Conservation (phyloP, 2,888 invertebrate species). For the Sycophila texana region DNA sequence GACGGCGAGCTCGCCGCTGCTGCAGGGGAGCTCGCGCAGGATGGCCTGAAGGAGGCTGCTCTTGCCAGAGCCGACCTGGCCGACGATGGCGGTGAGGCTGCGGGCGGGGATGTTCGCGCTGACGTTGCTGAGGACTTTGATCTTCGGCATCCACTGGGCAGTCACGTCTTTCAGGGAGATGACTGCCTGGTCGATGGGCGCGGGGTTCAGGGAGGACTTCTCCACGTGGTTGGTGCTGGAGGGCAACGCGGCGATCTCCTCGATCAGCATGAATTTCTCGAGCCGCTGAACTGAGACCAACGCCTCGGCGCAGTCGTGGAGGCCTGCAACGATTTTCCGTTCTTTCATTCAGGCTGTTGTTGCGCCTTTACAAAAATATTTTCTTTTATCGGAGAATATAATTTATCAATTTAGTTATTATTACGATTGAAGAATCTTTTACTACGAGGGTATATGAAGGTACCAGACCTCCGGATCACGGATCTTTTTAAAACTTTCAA, state of each 20-base stretch:
- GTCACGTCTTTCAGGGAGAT: slow-evolving; percentile 78
- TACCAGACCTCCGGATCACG: too few species aligned
- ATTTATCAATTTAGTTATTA: too few species aligned
- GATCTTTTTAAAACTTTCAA: too few species aligned
- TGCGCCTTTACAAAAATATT: too few species aligned
- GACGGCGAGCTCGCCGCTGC: slow-evolving; percentile 79
- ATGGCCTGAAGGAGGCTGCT: slow-evolving; percentile 78
- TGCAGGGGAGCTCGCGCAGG: slow-evolving; percentile 82
- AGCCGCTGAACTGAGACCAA: slow-evolving; percentile 80
- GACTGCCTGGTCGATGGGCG: slow-evolving; percentile 63
- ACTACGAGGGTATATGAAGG: too few species aligned
- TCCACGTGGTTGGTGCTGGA: background rate
- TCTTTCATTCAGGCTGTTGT: too few species aligned
- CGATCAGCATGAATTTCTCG: slow-evolving; percentile 63
- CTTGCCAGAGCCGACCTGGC: slow-evolving; percentile 83
- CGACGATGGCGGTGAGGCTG: slow-evolving; percentile 81
- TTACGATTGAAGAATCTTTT: too few species aligned
- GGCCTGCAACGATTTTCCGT: slow-evolving; percentile 75
- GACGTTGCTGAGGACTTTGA: slow-evolving; percentile 83
- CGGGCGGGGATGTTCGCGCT: slow-evolving; percentile 82
- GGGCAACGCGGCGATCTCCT: slow-evolving; percentile 23
- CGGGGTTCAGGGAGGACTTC: background rate
- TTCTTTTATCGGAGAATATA: too few species aligned
- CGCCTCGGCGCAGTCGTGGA: slow-evolving; percentile 81
- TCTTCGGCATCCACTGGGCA: slow-evolving; percentile 83